Conservation (phyloP, 2,888 invertebrate genomes). For the Branchipolynoe longqiensis region DNA sequence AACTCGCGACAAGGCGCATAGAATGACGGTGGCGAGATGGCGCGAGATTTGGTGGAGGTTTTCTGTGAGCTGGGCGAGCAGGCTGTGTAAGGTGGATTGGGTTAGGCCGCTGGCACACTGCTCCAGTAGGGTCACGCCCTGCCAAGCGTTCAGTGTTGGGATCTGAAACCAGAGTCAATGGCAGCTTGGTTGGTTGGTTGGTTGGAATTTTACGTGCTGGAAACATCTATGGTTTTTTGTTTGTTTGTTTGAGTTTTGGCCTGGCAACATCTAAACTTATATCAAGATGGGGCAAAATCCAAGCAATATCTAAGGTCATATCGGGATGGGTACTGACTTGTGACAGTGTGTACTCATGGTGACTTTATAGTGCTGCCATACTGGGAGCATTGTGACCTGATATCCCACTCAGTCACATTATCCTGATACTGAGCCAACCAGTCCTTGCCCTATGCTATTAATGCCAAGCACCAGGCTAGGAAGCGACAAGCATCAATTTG, state of each 20-base stretch:
- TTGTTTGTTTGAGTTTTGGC: too few relatives aligned
- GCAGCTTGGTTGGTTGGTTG: background rate
- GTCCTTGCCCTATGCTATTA: too few relatives aligned
- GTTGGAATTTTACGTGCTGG: background rate
- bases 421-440: too few relatives aligned
- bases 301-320: too few relatives aligned
- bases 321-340: too few relatives aligned
- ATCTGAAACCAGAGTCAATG: background rate
- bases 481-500: background rate
- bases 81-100: background rate
- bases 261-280: too few relatives aligned
- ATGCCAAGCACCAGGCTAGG: background rate
- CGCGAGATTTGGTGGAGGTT: background rate
- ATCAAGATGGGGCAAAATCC: too few relatives aligned
- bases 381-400: too few relatives aligned
- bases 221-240: too few relatives aligned
- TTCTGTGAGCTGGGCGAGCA: background rate
- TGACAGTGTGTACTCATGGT: too few relatives aligned
- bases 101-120: background rate
- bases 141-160: background rate
- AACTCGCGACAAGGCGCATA: background rate
- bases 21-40: background rate
- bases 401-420: too few relatives aligned
- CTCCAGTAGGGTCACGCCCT: slow-evolving; percentile 1
- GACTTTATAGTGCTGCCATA: too few relatives aligned